Evolutionary conservation across 2,113 vertebrate species (phyloP).

Genomic region (Alaudala cheleensis): DNA sequence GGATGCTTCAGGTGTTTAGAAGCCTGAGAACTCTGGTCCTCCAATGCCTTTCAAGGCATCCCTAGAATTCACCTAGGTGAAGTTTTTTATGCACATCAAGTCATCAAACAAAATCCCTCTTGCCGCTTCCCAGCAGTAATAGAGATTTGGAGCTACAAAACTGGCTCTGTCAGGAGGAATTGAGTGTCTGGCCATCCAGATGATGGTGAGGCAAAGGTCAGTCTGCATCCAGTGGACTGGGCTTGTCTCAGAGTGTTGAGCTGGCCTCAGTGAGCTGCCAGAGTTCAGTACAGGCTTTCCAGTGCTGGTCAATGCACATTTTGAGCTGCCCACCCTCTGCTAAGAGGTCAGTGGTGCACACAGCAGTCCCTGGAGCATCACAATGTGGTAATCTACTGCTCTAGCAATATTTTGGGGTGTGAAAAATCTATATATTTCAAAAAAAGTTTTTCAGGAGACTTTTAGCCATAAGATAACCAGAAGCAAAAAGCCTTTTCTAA

Average conservation of each 20-base stretch:
- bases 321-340: rapidly evolving
- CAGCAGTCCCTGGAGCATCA: neutral
- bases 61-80: neutral
- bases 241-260: neutral
- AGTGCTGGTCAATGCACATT: neutral
- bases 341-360: neutral
- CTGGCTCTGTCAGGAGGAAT: neutral
- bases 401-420: neutral
- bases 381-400: neutral
- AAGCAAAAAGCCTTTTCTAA: neutral
- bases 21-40: neutral
- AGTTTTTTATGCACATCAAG: neutral
- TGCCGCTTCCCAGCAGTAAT: neutral
- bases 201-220: neutral
- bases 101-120: neutral
- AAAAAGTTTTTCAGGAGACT: neutral
- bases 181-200: neutral
- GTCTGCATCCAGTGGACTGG: neutral
- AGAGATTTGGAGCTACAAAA: neutral
- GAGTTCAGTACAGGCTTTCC: neutral
- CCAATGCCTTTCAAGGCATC: neutral
- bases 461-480: neutral
- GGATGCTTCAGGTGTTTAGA: neutral
- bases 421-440: neutral
- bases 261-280: neutral